phyloP scores from a whole-genome alignment of 2,113 vertebrate species.

The Chlorodrepanis virens region DNA sequence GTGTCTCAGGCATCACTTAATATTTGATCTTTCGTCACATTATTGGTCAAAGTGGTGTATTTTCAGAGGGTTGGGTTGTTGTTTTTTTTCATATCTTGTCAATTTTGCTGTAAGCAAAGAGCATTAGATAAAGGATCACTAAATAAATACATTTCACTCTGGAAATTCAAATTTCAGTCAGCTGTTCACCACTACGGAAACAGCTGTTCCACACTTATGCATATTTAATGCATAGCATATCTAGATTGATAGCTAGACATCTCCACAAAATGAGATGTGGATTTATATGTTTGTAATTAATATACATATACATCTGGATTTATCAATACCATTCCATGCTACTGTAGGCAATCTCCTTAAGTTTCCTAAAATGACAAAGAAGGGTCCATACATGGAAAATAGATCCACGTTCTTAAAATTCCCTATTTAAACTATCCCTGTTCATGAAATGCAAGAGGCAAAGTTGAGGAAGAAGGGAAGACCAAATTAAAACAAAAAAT shows the following conservation, averaged over 20 bases:
- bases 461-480: background rate
- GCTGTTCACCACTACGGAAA: background rate
- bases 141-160: background rate
- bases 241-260: background rate
- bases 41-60: accelerated
- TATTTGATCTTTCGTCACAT: background rate
- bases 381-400: background rate
- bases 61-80: background rate
- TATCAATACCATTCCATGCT: background rate
- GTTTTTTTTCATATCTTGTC: background rate
- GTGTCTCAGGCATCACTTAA: background rate
- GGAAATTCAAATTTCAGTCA: background rate
- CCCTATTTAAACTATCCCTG: background rate
- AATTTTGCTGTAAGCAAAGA: background rate
- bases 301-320: background rate
- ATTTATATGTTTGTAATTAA: background rate
- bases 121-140: background rate
- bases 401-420: background rate
- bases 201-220: background rate
- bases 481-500: background rate
- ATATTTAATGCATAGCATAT: background rate
- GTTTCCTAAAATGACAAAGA: background rate
- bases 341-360: background rate
- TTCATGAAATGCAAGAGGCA: background rate
- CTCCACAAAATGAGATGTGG: background rate